phyloP scores from a whole-genome alignment of 2,888 invertebrate species.

The Blastobasis adustella region DNA sequence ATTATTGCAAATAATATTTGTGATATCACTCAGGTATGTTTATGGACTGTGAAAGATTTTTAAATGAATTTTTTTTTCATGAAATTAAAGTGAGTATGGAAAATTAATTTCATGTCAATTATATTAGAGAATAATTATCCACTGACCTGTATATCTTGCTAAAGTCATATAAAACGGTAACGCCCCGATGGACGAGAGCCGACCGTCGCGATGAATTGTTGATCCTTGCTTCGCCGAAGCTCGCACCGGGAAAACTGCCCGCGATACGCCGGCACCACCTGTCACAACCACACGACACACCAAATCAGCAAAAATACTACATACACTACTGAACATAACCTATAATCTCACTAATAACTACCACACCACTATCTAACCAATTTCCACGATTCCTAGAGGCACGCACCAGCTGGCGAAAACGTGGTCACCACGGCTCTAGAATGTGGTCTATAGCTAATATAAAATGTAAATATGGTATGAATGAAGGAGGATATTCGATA shows the following conservation, averaged over 20 bases:
- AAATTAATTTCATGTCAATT: too few relatives aligned
- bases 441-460: slow-evolving; percentile 40
- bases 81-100: too few relatives aligned
- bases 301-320: slow-evolving; percentile 7
- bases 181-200: slow-evolving; percentile 88
- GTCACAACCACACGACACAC: slow-evolving; percentile 43
- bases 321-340: slow-evolving; percentile 24
- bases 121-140: slow-evolving; percentile 1
- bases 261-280: slow-evolving; percentile 62
- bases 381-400: slow-evolving; percentile 43
- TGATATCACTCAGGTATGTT: too few relatives aligned
- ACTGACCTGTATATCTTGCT: slow-evolving; percentile 93
- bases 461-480: slow-evolving; percentile 57
- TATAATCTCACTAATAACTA: not conserved
- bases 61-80: too few relatives aligned
- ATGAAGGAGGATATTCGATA: slow-evolving; percentile 54
- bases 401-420: slow-evolving; percentile 73
- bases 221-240: slow-evolving; percentile 55
- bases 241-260: slow-evolving; percentile 53
- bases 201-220: slow-evolving; percentile 69
- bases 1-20: too few relatives aligned
- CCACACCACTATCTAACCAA: slow-evolving; percentile 34
- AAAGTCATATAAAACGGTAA: slow-evolving; percentile 97
- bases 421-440: slow-evolving; percentile 56
- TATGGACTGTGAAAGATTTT: too few relatives aligned